Evolutionary conservation across 2,113 vertebrate species (phyloP).

Genomic region (Melanerpes aurifrons): DNA sequence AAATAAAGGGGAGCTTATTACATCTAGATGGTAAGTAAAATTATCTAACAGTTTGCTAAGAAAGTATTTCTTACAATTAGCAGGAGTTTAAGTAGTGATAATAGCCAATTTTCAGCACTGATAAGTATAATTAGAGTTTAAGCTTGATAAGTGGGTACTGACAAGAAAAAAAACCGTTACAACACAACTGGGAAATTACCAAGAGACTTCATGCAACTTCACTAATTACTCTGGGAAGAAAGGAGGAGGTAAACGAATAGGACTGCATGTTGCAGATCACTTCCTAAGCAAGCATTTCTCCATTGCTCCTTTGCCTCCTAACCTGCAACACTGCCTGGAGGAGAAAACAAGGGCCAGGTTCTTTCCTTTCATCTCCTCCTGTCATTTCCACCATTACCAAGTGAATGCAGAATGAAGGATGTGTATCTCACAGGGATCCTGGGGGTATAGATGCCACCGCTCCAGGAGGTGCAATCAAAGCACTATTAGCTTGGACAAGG

Average conservation of each 20-base stretch:
- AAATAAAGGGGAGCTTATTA: not conserved
- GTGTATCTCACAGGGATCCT: not conserved
- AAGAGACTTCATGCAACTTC: slow-evolving; percentile 7
- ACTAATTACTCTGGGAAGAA: not conserved
- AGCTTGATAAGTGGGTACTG: slow-evolving; percentile 69
- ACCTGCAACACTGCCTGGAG: not conserved
- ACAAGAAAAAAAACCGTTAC: slow-evolving; percentile 52
- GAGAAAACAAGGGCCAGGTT: not conserved
- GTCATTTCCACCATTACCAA: not conserved
- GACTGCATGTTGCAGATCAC: not conserved
- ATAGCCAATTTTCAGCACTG: slow-evolving; percentile 74
- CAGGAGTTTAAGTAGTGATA: slow-evolving; percentile 61
- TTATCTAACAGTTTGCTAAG: slow-evolving; percentile 42
- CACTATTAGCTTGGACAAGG: not conserved
- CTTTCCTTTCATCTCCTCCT: not conserved
- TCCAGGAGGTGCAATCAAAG: not conserved
- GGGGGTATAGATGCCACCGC: not conserved
- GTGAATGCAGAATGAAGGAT: not conserved
- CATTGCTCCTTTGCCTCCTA: not conserved
- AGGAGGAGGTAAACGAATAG: not conserved
- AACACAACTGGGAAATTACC: slow-evolving; percentile 57
- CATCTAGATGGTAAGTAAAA: slow-evolving; percentile 23
- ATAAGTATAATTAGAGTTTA: slow-evolving; percentile 75
- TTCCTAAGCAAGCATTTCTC: not conserved
- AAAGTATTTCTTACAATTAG: slow-evolving; percentile 70